Conservation (phyloP, 2,113 vertebrate genomes). For the Myxocyprinus asiaticus region DNA sequence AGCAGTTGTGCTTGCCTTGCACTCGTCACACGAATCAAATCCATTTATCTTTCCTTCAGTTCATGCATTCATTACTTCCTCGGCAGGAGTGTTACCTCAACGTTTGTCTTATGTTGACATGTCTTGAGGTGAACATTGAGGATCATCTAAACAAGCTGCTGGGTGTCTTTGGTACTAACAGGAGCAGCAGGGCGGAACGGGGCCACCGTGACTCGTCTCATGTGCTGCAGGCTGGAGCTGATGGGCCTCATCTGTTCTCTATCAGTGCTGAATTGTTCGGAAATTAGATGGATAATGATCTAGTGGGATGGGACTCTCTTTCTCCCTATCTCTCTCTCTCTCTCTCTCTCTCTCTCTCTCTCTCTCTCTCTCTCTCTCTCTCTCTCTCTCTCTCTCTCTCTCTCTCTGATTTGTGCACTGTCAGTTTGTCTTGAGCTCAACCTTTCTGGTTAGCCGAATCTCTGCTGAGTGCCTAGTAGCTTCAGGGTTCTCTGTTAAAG, state of each 20-base stretch:
- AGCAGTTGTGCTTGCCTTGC: constrained; percentile 25
- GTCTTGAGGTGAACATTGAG: constrained; percentile 15
- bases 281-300: constrained; percentile 39
- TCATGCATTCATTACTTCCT: constrained; percentile 12
- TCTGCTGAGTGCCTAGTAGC: constrained; percentile 21
- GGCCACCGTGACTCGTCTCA: background rate
- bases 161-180: constrained; percentile 11
- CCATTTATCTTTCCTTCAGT: background rate
- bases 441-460: background rate
- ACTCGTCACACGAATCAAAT: background rate
- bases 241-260: constrained; percentile 32
- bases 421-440: constrained; percentile 20
- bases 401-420: constrained; percentile 30
- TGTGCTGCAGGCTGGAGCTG: constrained; percentile 6
- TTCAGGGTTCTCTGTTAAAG: background rate
- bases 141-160: constrained; percentile 23
- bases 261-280: constrained; percentile 13
- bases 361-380: too few relatives aligned
- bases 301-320: background rate
- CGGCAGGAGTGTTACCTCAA: background rate
- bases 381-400: background rate
- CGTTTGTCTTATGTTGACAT: constrained; percentile 16
- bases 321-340: too few relatives aligned
- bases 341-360: too few relatives aligned
- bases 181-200: constrained; percentile 6